A percentile compares a stretch with the other conserved stretches of the same genome.
Evolutionary conservation across 2,888 invertebrate species (phyloP).

Genomic region (Lysandra bellargus): DNA sequence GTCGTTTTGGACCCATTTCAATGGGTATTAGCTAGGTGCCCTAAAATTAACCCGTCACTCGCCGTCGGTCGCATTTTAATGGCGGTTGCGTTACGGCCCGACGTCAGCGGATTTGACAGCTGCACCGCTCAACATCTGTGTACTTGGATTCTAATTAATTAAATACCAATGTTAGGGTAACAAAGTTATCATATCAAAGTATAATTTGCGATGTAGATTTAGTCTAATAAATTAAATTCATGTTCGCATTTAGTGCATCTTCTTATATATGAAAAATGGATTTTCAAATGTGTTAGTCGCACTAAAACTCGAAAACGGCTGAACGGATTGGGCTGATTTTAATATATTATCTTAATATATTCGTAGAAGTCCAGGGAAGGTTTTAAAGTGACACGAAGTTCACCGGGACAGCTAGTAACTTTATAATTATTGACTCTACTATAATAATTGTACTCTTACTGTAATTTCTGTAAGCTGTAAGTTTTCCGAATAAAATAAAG

Average conservation of each 20-base stretch:
- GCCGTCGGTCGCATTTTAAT: constrained; percentile 74
- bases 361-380: too few relatives aligned
- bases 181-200: background rate
- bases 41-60: constrained; percentile 75
- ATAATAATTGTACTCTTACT: too few relatives aligned
- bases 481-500: too few relatives aligned
- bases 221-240: background rate
- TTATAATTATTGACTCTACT: too few relatives aligned
- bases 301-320: too few relatives aligned
- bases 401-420: too few relatives aligned
- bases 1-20: constrained; percentile 68
- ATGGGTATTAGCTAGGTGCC: constrained; percentile 76
- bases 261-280: too few relatives aligned
- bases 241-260: background rate
- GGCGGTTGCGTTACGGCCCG: constrained; percentile 70
- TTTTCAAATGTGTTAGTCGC: too few relatives aligned
- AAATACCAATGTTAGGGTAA: background rate
- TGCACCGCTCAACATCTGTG: constrained; percentile 24
- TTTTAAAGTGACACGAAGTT: too few relatives aligned
- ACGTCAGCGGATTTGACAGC: constrained; percentile 48
- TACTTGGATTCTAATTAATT: constrained; percentile 20
- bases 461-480: too few relatives aligned
- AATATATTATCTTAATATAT: too few relatives aligned
- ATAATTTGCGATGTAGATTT: background rate
- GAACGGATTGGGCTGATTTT: too few relatives aligned